Percentiles rank a stretch among this genome's conserved stretches.
Conservation (phyloP, 2,888 invertebrate species). For the Leptopterna dolabrata region DNA sequence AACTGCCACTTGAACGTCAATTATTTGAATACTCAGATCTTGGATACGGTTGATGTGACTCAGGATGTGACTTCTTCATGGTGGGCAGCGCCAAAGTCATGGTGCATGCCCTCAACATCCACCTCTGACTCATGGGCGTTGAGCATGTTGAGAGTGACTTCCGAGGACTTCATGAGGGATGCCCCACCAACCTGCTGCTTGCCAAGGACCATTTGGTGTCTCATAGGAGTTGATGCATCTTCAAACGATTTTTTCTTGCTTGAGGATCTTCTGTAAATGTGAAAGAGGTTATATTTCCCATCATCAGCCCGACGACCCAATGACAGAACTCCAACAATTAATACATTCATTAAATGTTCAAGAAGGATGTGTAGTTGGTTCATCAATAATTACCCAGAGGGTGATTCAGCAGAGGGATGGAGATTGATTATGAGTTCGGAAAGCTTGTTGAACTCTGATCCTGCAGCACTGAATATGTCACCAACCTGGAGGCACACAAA, state of each 20-base stretch:
- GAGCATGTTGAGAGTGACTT: constrained; percentile 44
- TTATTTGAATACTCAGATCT: no score
- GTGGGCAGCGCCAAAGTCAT: constrained; percentile 20
- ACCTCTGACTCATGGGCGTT: constrained; percentile 45
- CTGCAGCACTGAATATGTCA: constrained; percentile 46
- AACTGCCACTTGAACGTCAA: no score
- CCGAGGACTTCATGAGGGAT: constrained; percentile 25
- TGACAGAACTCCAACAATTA: no score
- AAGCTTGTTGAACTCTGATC: constrained; percentile 40
- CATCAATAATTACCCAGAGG: constrained; percentile 1
- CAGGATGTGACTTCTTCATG: constrained; percentile 44
- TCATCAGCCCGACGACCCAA: no score
- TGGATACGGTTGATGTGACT: neutral
- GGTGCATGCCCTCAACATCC: constrained; percentile 42
- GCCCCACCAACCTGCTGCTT: neutral
- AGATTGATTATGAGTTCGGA: constrained; percentile 34
- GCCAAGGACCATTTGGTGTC: neutral
- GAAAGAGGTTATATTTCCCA: no score
- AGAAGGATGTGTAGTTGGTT: no score
- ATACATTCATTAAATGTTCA: no score
- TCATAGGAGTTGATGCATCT: neutral
- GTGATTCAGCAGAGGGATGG: constrained; percentile 30
- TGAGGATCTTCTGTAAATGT: neutral
- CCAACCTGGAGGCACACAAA: constrained; percentile 30
- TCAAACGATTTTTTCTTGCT: constrained; percentile 34